Evolutionary conservation across 2,113 vertebrate genomes (phyloP), one percentile per base, ranked within the genome.

Genomic region (Salvator merianae): DNA sequence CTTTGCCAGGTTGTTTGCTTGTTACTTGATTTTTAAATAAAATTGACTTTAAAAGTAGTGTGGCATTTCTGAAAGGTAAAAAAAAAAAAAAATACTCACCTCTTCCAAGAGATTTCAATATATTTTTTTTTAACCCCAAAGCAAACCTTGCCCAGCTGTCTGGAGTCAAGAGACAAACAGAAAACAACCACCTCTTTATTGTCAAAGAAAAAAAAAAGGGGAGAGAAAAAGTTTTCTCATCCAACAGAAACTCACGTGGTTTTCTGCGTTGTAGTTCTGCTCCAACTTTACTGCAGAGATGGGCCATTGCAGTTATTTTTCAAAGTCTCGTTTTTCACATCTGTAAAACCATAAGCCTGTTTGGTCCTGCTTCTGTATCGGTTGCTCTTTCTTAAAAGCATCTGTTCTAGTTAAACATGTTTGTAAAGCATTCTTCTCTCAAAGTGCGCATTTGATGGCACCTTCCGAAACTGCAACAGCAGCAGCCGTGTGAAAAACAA

Each of bases 21-120:
- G 92, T 94, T 92, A 95, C 95, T 95, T 93, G 93, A 94, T 79
- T 70, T 94, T 93, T 91, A 87, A 93, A 92, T 92, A 93, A 94
- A 92, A 94, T 95, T 93, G 90, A 90, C 93, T 95, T 90, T 73
- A 78, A 90, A 94, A 96, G 95, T 92, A 89, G 94, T 93, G 86
- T 73, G 93, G 88, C 93, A 92, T 85, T 89, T 90, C 18, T 55
- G 10, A 18, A 55, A 55, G 16, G 53, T 5, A 12, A 12, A 5
- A 9, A 9, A 9, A 47, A 47, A 47, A 47, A 47, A 55, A 55
- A 7, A 7, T 16, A 18, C 53, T 12, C 12, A 91, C 90, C 5
- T 82, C 89, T 90, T 94, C 93, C 94, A 89, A 94, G 94, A 93
- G 91, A 77, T 91, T 93, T 90, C 30, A 55, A 73, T 55, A 69